Base-by-base conservation (phyloP, 2,888 invertebrate genomes). In the Chloroclystis v-ata region DNA sequence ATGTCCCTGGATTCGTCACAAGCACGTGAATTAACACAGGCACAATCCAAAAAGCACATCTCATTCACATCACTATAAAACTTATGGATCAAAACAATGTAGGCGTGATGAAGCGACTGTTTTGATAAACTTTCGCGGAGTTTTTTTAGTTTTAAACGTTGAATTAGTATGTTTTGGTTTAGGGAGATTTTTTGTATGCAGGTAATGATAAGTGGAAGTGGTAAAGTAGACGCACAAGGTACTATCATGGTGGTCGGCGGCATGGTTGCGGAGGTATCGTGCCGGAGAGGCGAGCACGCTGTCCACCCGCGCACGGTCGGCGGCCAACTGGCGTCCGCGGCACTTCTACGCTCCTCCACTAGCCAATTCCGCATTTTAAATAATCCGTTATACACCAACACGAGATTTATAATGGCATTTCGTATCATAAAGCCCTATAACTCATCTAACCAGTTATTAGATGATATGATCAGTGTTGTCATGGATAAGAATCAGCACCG, bases 181-280 rank as follows among this genome's bases (percentile, higher is more conserved):
- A 6, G 8, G 11, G 16, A n/a, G 4, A 11, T 5, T 16, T 16
- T n/a, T 33, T 51, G 14, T 32, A 44, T 9, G 11, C 52, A 40
- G 41, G 5, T n/a, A 20, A 10, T 30, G 32, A n/a, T 41, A 50
- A 44, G 32, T 54, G 43, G 30, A 28, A 47, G 41, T 57, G 39
- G 39, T 54, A 39, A 56, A 26, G 58, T 60, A 67, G 69, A 87
- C 87, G 82, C 78, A 86, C 86, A 87, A 72, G 82, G 85, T 74
- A 87, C 86, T 72, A 87, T 80, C 82, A 85, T 86, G 63, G 87
- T 82, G 57, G 86, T 86, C 61, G 87, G 87, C 75, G 87, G 87
- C 87, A 87, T 87, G 78, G 67, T 75, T 79, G 74, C 75, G 72
- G 70, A 65, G 61, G 65, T 65, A 61, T 62, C 65, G 73, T 69